These are phyloP conservation scores for Trinectes maculatus DNA, from an alignment of 2,113 vertebrate genomes.

Conservation along the genomic window DNA sequence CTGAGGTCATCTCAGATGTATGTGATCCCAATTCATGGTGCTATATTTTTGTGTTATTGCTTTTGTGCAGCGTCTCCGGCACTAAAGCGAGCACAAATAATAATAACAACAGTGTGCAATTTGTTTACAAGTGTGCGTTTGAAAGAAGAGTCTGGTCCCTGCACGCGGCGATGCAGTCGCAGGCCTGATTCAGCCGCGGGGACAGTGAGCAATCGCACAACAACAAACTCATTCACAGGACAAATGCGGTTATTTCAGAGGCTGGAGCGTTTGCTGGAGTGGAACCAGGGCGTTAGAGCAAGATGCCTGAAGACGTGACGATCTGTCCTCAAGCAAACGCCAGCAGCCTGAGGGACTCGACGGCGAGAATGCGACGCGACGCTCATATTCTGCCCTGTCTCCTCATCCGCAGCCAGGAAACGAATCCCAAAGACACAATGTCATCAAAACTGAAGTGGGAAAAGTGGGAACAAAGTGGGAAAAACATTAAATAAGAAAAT, in stretches of 20 bases:
- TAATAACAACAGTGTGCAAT: background rate
- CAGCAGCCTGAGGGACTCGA: background rate
- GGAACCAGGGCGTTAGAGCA: background rate
- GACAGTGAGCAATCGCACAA: background rate
- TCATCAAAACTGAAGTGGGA: no score
- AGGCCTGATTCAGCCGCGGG: background rate
- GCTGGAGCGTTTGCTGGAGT: conserved; percentile 7
- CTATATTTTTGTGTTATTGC: conserved; percentile 4
- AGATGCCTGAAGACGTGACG: background rate
- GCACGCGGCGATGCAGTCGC: background rate
- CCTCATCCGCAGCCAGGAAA: background rate
- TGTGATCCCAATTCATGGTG: conserved; percentile 10
- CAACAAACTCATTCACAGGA: conserved; percentile 7
- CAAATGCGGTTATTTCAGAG: background rate
- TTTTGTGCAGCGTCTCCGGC: background rate
- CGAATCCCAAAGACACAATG: no score
- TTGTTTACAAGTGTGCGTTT: background rate
- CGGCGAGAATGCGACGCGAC: background rate
- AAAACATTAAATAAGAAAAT: no score
- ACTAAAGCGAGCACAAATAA: background rate
- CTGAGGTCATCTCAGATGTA: conserved; percentile 7
- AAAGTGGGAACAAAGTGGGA: no score
- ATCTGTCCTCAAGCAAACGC: conserved; percentile 2
- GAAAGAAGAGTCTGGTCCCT: background rate
- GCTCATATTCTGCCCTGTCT: background rate